phyloP scores from a whole-genome alignment of 92 coral and sea anemone genomes.

The Virgularia gustaviana region DNA sequence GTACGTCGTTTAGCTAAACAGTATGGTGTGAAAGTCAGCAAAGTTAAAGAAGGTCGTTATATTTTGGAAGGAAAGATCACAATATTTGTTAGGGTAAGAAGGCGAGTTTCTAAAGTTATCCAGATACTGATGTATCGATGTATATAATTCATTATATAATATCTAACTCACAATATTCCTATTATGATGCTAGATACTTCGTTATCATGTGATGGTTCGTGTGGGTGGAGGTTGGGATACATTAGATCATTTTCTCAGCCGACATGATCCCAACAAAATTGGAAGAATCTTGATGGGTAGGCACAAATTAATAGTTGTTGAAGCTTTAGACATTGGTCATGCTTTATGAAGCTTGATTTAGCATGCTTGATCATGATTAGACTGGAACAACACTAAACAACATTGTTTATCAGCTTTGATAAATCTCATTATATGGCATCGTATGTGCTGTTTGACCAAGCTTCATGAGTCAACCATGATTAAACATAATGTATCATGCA shows the following conservation, averaged over 20 bases:
- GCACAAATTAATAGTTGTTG: constrained; percentile 4
- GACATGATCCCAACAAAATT: constrained; percentile 93
- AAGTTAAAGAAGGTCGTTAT: constrained; percentile 88
- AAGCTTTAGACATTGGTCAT: background rate
- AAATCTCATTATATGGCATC: too few relatives aligned
- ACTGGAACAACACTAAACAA: too few relatives aligned
- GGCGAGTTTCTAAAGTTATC: background rate
- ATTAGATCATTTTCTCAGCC: constrained; percentile 83
- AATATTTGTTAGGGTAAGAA: constrained; percentile 92
- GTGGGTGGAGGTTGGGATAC: constrained; percentile 99
- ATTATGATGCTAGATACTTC: constrained; percentile 60
- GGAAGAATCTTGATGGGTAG: constrained; percentile 82
- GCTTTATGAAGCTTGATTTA: too few relatives aligned
- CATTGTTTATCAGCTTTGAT: too few relatives aligned
- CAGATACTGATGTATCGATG: background rate
- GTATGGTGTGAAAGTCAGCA: constrained; percentile 71
- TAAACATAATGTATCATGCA: too few relatives aligned
- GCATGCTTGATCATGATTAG: too few relatives aligned
- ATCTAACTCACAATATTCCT: background rate
- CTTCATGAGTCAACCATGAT: too few relatives aligned
- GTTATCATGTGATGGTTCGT: constrained; percentile 97
- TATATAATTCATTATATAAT: background rate
- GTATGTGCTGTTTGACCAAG: too few relatives aligned
- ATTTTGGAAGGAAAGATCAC: constrained; percentile 89
- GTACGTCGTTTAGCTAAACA: constrained; percentile 73